Evolutionary conservation across 2,888 invertebrate genomes (phyloP).

Genomic region (Lithophane leautieri): DNA sequence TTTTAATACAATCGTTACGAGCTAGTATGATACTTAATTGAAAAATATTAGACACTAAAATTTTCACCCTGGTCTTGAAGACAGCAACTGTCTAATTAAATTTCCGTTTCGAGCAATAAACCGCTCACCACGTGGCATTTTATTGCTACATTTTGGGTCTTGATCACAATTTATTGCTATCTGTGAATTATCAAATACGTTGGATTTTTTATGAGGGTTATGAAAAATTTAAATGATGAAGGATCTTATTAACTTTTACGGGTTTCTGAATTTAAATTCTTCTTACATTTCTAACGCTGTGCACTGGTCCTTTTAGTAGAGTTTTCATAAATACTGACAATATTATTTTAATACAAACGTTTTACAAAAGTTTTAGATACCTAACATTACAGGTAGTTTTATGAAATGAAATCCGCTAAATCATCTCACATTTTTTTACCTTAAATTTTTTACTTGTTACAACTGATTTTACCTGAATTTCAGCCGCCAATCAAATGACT

Average conservation of each 20-base stretch:
- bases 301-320: not conserved
- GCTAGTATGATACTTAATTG: slow-evolving; percentile 69
- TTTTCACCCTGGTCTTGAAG: slow-evolving; percentile 69
- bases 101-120: slow-evolving; percentile 79
- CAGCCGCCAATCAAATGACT: slow-evolving; percentile 39
- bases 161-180: slow-evolving; percentile 80
- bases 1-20: slow-evolving; percentile 58
- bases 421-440: not conserved
- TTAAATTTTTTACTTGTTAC: slow-evolving; percentile 10
- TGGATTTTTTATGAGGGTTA: slow-evolving; percentile 56
- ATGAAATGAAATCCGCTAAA: not conserved
- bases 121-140: slow-evolving; percentile 79
- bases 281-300: slow-evolving; percentile 4
- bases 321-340: not conserved
- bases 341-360: not conserved
- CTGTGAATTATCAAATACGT: slow-evolving; percentile 73
- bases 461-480: slow-evolving; percentile 26
- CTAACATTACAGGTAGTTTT: not conserved
- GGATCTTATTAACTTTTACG: slow-evolving; percentile 41
- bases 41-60: slow-evolving; percentile 76
- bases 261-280: slow-evolving; percentile 20
- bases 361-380: not conserved
- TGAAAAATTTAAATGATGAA: slow-evolving; percentile 55
- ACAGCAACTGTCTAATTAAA: slow-evolving; percentile 78
- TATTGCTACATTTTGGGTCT: slow-evolving; percentile 77